A percentile compares a stretch with the other conserved stretches of the same genome.
These are phyloP conservation scores for Dysmachus trigonus DNA, from an alignment of 2,888 invertebrate species.

Conservation along the genomic window DNA sequence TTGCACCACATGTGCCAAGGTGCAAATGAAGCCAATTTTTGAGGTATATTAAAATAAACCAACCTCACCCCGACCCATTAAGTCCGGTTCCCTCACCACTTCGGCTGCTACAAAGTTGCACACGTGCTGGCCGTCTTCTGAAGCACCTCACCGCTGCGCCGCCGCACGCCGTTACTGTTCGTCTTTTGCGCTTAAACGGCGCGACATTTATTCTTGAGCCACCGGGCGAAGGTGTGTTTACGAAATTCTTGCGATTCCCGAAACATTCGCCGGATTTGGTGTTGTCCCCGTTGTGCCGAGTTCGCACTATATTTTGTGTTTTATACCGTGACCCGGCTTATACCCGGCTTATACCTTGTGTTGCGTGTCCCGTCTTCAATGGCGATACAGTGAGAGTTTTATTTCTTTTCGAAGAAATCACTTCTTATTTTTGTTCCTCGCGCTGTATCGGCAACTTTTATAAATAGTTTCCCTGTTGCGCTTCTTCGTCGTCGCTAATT, in stretches of 20 bases:
- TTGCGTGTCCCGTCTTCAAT: neutral
- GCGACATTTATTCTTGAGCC: neutral
- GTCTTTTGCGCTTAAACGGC: neutral
- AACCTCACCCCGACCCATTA: neutral
- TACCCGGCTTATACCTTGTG: too few species aligned
- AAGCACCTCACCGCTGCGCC: neutral
- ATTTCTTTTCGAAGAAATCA: neutral
- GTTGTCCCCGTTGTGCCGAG: neutral
- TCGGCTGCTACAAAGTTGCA: neutral
- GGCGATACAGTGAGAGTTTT: neutral
- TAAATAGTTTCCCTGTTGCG: neutral
- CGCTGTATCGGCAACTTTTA: neutral
- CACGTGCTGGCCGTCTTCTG: neutral
- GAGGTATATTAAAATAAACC: neutral
- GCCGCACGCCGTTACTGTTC: too few species aligned
- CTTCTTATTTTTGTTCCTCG: neutral
- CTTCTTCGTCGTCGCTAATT: neutral
- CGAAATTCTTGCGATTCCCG: neutral
- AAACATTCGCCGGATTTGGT: neutral
- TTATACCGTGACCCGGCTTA: neutral
- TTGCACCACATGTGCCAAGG: neutral
- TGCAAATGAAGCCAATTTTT: neutral
- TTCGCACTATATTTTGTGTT: neutral
- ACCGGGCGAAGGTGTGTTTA: neutral
- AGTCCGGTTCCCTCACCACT: neutral